Evolutionary conservation across 2,113 vertebrate species (phyloP).

Genomic region (Melanostigma gelatinosum): DNA sequence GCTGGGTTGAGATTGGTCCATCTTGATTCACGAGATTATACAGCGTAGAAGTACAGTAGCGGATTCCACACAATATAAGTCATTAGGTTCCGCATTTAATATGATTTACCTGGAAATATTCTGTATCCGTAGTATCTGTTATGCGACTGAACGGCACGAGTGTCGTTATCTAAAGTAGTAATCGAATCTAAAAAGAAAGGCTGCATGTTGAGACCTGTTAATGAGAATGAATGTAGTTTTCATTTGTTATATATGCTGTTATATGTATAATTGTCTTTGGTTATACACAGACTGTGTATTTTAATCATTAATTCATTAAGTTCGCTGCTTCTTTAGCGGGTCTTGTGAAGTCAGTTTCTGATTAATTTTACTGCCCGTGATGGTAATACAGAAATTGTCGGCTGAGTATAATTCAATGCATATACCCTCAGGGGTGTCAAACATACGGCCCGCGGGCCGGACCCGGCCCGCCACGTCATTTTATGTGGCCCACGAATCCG

Average conservation of each 20-base stretch:
- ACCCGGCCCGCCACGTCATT: too few relatives aligned
- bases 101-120: not conserved
- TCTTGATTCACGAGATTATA: not conserved
- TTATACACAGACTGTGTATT: not conserved
- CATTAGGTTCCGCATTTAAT: not conserved
- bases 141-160: not conserved
- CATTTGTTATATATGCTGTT: not conserved
- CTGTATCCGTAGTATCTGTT: not conserved
- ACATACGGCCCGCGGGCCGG: too few relatives aligned
- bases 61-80: not conserved
- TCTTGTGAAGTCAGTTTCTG: not conserved
- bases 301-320: not conserved
- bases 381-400: not conserved
- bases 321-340: not conserved
- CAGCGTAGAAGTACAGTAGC: not conserved
- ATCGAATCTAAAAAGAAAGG: not conserved
- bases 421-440: too few relatives aligned
- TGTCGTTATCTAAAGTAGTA: not conserved
- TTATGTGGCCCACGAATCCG: too few relatives aligned
- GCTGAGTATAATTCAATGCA: not conserved
- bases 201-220: not conserved
- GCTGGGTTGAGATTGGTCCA: not conserved
- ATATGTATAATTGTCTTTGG: too few relatives aligned
- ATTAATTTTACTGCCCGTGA: not conserved
- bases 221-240: not conserved